Percentiles rank a stretch among this genome's conserved stretches.
Conservation (phyloP, 1,140 invertebrate genomes). For the Spodoptera litura region DNA sequence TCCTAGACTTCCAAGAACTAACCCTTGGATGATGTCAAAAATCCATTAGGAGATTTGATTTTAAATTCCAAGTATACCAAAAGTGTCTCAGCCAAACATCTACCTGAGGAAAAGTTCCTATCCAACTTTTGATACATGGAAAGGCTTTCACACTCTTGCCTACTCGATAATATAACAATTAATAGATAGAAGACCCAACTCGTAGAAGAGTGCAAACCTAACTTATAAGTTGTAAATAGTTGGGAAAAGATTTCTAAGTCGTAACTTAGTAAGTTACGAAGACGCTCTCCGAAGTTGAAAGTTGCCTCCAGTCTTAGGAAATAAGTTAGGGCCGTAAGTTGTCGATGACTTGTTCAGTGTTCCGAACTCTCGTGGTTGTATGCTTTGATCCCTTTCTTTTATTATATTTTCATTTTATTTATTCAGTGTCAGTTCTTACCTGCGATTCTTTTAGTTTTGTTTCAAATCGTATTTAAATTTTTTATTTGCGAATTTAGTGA, state of each 20-base stretch:
- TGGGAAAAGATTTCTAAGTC: slow-evolving; percentile 42
- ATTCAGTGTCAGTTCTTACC: too few relatives aligned
- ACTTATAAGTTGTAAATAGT: slow-evolving; percentile 31
- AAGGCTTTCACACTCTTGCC: slow-evolving; percentile 43
- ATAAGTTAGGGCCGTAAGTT: slow-evolving; percentile 20
- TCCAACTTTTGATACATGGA: slow-evolving; percentile 47
- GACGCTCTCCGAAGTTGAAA: slow-evolving; percentile 17
- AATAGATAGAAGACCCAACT: slow-evolving; percentile 27
- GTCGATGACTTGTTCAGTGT: slow-evolving; percentile 15
- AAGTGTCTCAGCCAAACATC: slow-evolving; percentile 14
- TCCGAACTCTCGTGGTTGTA: not conserved
- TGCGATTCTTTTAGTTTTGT: too few relatives aligned
- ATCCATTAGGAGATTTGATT: slow-evolving; percentile 32
- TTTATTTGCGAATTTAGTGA: too few relatives aligned
- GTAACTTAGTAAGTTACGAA: slow-evolving; percentile 12
- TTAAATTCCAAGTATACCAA: slow-evolving; percentile 47
- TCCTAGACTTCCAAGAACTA: not conserved
- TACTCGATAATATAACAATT: slow-evolving; percentile 43
- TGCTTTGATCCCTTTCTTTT: too few relatives aligned
- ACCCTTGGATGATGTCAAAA: slow-evolving; percentile 4
- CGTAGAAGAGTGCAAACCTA: slow-evolving; percentile 27
- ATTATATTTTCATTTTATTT: too few relatives aligned
- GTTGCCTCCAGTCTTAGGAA: not conserved
- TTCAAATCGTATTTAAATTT: too few relatives aligned
- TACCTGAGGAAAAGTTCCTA: slow-evolving; percentile 46